phyloP scores from a whole-genome alignment of 2,797 vertebrate species.

The Acipenser oxyrinchus region DNA sequence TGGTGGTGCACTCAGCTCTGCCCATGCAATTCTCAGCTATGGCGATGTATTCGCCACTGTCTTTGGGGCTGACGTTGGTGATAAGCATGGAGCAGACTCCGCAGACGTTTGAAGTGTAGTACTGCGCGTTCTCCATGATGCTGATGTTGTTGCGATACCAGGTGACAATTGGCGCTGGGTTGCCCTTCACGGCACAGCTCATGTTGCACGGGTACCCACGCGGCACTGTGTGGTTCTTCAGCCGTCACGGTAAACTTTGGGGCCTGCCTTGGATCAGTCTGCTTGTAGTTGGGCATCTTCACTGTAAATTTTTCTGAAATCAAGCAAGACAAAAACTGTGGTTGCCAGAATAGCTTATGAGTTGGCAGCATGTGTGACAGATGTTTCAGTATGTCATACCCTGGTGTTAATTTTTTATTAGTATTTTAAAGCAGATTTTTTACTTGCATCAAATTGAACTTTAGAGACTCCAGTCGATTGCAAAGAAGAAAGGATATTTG shows the following conservation, averaged over 20 bases:
- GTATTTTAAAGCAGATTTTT: too few relatives aligned
- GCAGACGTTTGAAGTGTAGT: constrained; percentile 66
- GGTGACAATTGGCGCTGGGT: constrained; percentile 63
- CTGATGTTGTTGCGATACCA: constrained; percentile 71
- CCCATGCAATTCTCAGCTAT: constrained; percentile 65
- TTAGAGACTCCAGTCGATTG: too few relatives aligned
- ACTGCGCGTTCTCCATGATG: constrained; percentile 59
- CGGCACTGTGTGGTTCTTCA: constrained; percentile 70
- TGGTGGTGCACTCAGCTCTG: constrained; percentile 56
- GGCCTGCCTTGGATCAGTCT: constrained; percentile 49
- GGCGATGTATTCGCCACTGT: constrained; percentile 64
- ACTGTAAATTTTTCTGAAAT: constrained; percentile 52
- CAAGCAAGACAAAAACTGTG: too few relatives aligned
- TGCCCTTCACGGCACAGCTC: constrained; percentile 79
- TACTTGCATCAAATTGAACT: too few relatives aligned
- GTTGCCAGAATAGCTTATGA: too few relatives aligned
- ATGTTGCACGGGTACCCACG: constrained; percentile 71
- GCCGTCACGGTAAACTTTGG: constrained; percentile 63
- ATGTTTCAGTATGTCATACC: too few relatives aligned
- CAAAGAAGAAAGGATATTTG: too few relatives aligned
- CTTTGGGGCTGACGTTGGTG: constrained; percentile 50
- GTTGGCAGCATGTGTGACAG: too few relatives aligned
- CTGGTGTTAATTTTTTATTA: too few relatives aligned
- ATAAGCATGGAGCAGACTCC: constrained; percentile 78
- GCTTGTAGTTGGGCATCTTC: constrained; percentile 39